phyloP scores from a whole-genome alignment of 2,888 invertebrate species.

The Psylliodes chrysocephalus region DNA sequence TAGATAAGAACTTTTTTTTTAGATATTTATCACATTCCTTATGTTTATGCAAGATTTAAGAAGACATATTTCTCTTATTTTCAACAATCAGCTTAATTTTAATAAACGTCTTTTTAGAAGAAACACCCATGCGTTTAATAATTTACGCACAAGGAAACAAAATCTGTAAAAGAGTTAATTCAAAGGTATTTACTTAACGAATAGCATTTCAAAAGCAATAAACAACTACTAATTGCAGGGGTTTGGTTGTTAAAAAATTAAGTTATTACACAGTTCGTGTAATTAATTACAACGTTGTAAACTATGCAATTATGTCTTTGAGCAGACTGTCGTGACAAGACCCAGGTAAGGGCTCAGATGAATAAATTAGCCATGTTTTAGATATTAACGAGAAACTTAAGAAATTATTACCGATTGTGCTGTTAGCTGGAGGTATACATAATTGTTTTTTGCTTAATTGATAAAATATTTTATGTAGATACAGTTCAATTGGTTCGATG shows the following conservation, averaged over 20 bases:
- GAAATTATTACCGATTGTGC: slow-evolving; percentile 21
- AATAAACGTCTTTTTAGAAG: not conserved
- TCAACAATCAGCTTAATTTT: not conserved
- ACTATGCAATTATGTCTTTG: slow-evolving; percentile 24
- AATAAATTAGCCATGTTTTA: slow-evolving; percentile 14
- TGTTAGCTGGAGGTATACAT: not conserved
- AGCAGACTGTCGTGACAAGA: slow-evolving; percentile 16
- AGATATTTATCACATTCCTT: no score
- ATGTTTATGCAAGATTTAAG: no score
- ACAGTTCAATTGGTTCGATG: not conserved
- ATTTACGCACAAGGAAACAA: not conserved
- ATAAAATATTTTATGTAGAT: not conserved
- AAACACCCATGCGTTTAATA: not conserved
- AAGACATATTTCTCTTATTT: no score
- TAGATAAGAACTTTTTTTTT: no score
- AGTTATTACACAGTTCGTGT: slow-evolving; percentile 11
- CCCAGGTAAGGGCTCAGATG: slow-evolving; percentile 3
- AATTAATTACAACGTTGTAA: slow-evolving; percentile 18
- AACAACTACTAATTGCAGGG: slow-evolving; percentile 21
- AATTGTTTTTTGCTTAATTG: not conserved
- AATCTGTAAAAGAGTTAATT: not conserved
- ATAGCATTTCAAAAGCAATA: slow-evolving; percentile 13
- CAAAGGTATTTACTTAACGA: slow-evolving; percentile 7
- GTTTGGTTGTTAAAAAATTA: slow-evolving; percentile 17
- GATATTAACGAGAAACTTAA: slow-evolving; percentile 18